Evolutionary conservation across 2,888 invertebrate species (phyloP).

Genomic region (Capitulum mitella): DNA sequence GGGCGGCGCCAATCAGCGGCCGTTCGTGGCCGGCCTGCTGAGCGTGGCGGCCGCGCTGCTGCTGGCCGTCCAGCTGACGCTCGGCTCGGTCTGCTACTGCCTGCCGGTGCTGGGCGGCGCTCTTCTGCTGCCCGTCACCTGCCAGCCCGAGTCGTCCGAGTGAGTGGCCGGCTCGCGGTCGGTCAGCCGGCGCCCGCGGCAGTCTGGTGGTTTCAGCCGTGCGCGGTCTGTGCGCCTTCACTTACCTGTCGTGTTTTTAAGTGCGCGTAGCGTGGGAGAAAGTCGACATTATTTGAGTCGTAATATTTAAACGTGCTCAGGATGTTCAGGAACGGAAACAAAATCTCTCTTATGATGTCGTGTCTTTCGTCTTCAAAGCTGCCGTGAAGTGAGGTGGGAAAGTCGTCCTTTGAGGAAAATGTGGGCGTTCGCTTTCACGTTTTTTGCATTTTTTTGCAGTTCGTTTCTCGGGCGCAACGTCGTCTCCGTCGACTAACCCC

Average conservation of each 20-base stretch:
- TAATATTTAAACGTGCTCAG: too few species aligned
- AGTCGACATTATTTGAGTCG: too few species aligned
- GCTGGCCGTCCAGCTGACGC: not conserved
- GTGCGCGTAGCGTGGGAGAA: too few species aligned
- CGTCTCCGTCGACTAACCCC: not conserved
- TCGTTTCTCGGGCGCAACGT: not conserved
- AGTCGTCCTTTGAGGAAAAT: not conserved
- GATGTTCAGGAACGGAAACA: too few species aligned
- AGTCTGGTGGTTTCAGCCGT: not conserved
- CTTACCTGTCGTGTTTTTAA: too few species aligned
- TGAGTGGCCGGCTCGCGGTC: not conserved
- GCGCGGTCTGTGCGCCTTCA: not conserved
- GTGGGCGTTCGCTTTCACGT: not conserved
- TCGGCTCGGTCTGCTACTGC: not conserved
- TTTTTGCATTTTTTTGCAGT: not conserved
- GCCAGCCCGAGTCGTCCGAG: not conserved
- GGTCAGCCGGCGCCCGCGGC: not conserved
- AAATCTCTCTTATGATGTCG: too few species aligned
- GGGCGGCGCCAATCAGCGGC: slow-evolving; percentile 42
- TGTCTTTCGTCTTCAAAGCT: too few species aligned
- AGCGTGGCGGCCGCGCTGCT: not conserved
- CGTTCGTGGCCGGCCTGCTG: not conserved
- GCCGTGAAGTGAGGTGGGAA: not conserved
- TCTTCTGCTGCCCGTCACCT: not conserved
- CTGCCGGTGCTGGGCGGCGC: not conserved